These are phyloP conservation scores for Brachyistius frenatus DNA, from an alignment of 2,113 vertebrate species.

Conservation along the genomic window DNA sequence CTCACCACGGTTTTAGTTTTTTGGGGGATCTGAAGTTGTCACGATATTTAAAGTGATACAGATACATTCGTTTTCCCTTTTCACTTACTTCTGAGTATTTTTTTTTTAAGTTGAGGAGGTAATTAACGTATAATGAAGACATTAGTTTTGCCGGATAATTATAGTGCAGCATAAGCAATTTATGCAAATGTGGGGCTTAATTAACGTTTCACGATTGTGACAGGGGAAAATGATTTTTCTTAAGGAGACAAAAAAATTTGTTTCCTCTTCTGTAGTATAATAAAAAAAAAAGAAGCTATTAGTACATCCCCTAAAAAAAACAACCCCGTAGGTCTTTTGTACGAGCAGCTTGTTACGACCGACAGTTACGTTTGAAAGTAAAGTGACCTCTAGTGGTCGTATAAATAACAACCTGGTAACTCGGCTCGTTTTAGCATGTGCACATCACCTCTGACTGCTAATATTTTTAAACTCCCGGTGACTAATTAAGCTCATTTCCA, in stretches of 20 bases:
- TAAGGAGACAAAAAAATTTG: constrained; percentile 3
- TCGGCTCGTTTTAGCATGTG: too few species aligned
- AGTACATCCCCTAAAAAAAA: too few species aligned
- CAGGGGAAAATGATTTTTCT: constrained; percentile 28
- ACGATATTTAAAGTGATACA: not conserved
- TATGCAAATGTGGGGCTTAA: constrained; percentile 56
- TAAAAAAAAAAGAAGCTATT: too few species aligned
- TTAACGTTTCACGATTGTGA: constrained; percentile 48
- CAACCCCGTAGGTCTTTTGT: too few species aligned
- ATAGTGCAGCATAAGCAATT: constrained; percentile 54
- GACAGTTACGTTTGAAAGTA: too few species aligned
- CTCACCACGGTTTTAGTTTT: not conserved
- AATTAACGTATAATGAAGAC: constrained; percentile 68
- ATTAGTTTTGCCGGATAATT: constrained; percentile 66
- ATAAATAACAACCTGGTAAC: too few species aligned
- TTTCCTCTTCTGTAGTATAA: not conserved
- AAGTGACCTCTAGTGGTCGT: too few species aligned
- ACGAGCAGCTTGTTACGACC: too few species aligned
- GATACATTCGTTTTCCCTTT: constrained; percentile 8
- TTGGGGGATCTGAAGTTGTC: not conserved
- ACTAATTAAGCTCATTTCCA: not conserved
- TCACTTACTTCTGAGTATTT: constrained; percentile 5
- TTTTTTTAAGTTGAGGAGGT: constrained; percentile 52
- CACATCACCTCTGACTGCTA: too few species aligned
- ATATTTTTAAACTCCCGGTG: too few species aligned